phyloP scores from a whole-genome alignment of 1,140 invertebrate species.

The Brachionus paranguensis region DNA sequence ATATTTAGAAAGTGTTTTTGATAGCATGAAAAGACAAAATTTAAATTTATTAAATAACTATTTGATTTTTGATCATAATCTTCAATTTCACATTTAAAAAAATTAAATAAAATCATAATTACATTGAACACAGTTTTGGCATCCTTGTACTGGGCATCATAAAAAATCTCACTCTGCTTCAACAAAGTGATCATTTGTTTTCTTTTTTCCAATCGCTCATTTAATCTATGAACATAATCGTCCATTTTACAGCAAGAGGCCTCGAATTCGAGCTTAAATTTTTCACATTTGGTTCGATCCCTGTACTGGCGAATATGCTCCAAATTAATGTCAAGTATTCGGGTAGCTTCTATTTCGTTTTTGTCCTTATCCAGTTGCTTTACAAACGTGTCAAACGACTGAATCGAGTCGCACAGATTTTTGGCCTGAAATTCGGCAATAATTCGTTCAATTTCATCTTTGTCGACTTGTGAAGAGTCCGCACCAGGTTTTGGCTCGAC shows the following conservation, averaged over 20 bases:
- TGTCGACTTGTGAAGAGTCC: neutral
- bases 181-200: conserved; percentile 68
- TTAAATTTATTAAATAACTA: no score
- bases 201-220: conserved; percentile 73
- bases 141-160: conserved; percentile 78
- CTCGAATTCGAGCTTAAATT: conserved; percentile 79
- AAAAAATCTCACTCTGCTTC: conserved; percentile 74
- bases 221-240: conserved; percentile 70
- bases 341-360: neutral
- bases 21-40: no score
- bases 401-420: conserved; percentile 11
- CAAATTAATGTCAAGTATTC: conserved; percentile 13
- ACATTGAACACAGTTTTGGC: conserved; percentile 80
- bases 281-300: conserved; percentile 75
- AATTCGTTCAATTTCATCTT: conserved; percentile 13
- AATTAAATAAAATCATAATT: neutral
- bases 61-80: no score
- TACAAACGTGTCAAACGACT: neutral
- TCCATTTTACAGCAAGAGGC: conserved; percentile 70
- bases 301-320: conserved; percentile 43
- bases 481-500: neutral
- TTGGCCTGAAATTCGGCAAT: conserved; percentile 28
- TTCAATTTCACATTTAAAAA: neutral
- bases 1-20: no score
- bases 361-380: neutral